Conservation (phyloP, 2,888 invertebrate species). For the Aproaerema taeniolella region DNA sequence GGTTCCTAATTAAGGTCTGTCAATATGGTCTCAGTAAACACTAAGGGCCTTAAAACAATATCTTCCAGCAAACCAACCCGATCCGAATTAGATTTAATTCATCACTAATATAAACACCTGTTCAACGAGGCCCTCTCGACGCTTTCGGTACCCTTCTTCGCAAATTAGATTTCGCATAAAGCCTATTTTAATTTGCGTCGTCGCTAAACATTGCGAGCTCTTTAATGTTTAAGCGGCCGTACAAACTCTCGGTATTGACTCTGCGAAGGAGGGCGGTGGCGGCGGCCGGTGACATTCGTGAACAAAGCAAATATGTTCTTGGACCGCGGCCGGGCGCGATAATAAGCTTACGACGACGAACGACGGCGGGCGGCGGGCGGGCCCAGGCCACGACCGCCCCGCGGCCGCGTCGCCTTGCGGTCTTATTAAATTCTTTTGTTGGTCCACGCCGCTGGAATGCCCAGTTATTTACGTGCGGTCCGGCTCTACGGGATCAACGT, state of each 20-base stretch:
- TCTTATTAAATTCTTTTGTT: slow-evolving; percentile 75
- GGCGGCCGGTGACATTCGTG: slow-evolving; percentile 55
- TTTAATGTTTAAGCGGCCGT: slow-evolving; percentile 70
- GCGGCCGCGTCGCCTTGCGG: slow-evolving; percentile 36
- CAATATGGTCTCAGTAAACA: background rate
- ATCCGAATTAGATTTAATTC: slow-evolving; percentile 65
- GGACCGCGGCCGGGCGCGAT: slow-evolving; percentile 38
- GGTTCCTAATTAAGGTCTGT: background rate
- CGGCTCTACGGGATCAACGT: slow-evolving; percentile 55
- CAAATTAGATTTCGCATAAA: slow-evolving; percentile 75
- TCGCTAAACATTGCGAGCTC: slow-evolving; percentile 68
- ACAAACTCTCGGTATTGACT: slow-evolving; percentile 55
- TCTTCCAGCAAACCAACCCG: slow-evolving; percentile 40
- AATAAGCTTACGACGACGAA: slow-evolving; percentile 75
- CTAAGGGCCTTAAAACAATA: slow-evolving; percentile 3
- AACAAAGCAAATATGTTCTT: slow-evolving; percentile 68
- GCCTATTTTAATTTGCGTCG: slow-evolving; percentile 75
- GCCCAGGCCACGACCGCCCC: slow-evolving; percentile 26
- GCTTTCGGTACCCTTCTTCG: slow-evolving; percentile 57
- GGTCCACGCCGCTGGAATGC: slow-evolving; percentile 47
- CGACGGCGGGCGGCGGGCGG: slow-evolving; percentile 44
- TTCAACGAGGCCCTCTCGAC: slow-evolving; percentile 46
- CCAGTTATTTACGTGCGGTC: slow-evolving; percentile 59
- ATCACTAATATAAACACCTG: slow-evolving; percentile 68
- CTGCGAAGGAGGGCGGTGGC: slow-evolving; percentile 36